phyloP scores from a whole-genome alignment of 2,888 invertebrate genomes.

The Drosophila kambysellisi region DNA sequence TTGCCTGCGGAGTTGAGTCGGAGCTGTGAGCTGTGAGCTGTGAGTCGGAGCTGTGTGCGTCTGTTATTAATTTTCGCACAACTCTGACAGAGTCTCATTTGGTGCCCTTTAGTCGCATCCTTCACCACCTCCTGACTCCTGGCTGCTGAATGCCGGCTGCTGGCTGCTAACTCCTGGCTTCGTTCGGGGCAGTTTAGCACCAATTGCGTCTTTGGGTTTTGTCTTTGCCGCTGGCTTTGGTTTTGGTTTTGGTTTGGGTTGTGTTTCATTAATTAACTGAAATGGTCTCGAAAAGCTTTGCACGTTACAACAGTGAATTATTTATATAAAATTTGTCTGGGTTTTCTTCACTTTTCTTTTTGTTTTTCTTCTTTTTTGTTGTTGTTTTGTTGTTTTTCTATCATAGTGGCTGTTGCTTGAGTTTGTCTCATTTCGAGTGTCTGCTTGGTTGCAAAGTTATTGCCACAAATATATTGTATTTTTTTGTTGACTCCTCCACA shows the following conservation, averaged over 20 bases:
- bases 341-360: slow-evolving; percentile 31
- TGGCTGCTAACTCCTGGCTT: slow-evolving; percentile 3
- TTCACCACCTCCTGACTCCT: slow-evolving; percentile 10
- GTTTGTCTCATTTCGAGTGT: slow-evolving; percentile 24
- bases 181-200: slow-evolving; percentile 59
- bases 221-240: slow-evolving; percentile 42
- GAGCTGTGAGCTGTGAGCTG: slow-evolving; percentile 46
- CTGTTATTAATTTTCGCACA: slow-evolving; percentile 77
- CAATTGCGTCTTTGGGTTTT: slow-evolving; percentile 70
- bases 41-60: slow-evolving; percentile 50
- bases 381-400: slow-evolving; percentile 4
- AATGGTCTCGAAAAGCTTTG: slow-evolving; percentile 79
- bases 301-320: slow-evolving; percentile 84
- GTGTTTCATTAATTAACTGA: slow-evolving; percentile 83
- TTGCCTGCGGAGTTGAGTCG: slow-evolving; percentile 43
- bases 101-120: neutral
- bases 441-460: slow-evolving; percentile 46
- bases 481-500: slow-evolving; percentile 20
- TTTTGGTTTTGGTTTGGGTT: slow-evolving; percentile 53
- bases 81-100: slow-evolving; percentile 22
- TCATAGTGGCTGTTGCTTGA: slow-evolving; percentile 38
- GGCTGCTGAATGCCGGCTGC: neutral
- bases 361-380: neutral
- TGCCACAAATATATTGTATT: slow-evolving; percentile 18
- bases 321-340: slow-evolving; percentile 83